These are phyloP conservation scores for Salminus brasiliensis DNA, from an alignment of 2,113 vertebrate species.

Conservation along the genomic window DNA sequence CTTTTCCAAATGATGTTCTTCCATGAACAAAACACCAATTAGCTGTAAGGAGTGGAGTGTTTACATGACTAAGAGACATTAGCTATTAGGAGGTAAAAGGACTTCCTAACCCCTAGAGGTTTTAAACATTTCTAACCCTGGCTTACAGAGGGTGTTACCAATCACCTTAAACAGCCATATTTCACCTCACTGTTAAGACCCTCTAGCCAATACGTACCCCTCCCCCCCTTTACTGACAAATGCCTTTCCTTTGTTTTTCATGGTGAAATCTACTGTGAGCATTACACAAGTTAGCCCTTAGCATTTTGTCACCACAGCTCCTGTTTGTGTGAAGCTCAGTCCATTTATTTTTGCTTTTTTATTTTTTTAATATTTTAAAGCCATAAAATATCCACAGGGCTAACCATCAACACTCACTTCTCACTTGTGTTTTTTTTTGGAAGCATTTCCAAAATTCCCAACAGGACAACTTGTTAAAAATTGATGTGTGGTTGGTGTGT, in stretches of 20 bases:
- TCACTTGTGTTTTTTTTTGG: no score
- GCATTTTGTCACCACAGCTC: neutral
- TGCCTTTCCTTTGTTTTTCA: conserved; percentile 23
- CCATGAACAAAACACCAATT: conserved; percentile 25
- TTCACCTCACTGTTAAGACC: conserved; percentile 36
- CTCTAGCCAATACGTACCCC: neutral
- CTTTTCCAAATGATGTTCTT: neutral
- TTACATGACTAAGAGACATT: conserved; percentile 7
- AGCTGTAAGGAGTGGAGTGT: neutral
- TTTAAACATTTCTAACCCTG: conserved; percentile 30
- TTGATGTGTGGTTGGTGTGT: no score
- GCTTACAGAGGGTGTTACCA: conserved; percentile 24
- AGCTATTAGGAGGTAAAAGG: conserved; percentile 23
- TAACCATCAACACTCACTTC: no score
- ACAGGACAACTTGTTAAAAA: no score
- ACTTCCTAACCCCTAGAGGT: conserved; percentile 32
- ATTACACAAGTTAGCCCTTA: neutral
- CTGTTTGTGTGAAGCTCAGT: neutral
- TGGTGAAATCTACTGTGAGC: neutral
- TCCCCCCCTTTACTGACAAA: neutral
- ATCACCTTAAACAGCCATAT: conserved; percentile 22
- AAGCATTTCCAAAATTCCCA: no score
- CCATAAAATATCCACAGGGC: no score
- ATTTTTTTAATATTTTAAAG: neutral
- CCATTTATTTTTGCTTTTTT: neutral